Percentiles rank a stretch among this genome's conserved stretches.
These are phyloP conservation scores for Amblyjoppa proteus DNA, from an alignment of 2,888 invertebrate species.

Conservation along the genomic window DNA sequence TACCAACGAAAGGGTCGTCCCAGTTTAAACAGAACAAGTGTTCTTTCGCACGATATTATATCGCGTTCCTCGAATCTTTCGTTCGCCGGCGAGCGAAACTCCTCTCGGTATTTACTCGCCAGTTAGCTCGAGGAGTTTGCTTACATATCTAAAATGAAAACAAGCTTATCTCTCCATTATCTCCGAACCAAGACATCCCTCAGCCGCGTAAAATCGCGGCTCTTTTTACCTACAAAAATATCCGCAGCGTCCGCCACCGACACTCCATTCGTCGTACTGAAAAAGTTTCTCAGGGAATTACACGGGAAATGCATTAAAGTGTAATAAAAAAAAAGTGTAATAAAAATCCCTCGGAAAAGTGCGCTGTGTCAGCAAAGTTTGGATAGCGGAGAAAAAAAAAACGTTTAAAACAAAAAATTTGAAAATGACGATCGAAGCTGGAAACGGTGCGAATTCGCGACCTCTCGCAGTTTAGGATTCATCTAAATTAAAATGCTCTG, in stretches of 20 bases:
- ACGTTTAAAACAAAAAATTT: not conserved
- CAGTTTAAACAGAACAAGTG: conserved; percentile 74
- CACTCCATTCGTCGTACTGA: conserved; percentile 13
- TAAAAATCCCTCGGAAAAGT: not conserved
- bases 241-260: conserved; percentile 25
- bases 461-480: no score
- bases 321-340: conserved; percentile 3
- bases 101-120: conserved; percentile 20
- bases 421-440: no score
- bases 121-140: conserved; percentile 48
- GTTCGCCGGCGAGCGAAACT: not conserved
- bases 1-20: conserved; percentile 71
- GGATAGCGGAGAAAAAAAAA: not conserved
- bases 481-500: no score
- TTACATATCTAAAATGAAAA: conserved; percentile 52
- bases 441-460: no score
- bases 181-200: conserved; percentile 3
- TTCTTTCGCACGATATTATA: conserved; percentile 74
- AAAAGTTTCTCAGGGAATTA: conserved; percentile 27
- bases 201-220: not conserved
- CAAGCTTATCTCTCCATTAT: conserved; percentile 41
- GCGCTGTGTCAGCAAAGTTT: not conserved
- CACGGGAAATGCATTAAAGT: conserved; percentile 39
- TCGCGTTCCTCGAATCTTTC: not conserved
- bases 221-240: conserved; percentile 23